A percentile compares a stretch with the other conserved stretches of the same genome.
Conservation (phyloP, 2,888 invertebrate genomes). For the Drosophila anceps region DNA sequence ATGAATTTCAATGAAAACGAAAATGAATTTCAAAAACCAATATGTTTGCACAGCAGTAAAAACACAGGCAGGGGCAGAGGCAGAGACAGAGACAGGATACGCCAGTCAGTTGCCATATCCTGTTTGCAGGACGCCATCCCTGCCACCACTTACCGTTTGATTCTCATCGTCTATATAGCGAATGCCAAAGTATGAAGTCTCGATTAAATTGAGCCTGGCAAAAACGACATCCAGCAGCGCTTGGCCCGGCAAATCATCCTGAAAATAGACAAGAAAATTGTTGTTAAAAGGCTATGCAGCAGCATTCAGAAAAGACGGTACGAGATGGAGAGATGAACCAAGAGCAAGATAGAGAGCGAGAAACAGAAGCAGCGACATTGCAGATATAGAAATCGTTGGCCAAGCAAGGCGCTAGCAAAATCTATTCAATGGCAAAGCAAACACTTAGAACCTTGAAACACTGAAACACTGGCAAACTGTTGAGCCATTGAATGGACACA, state of each 20-base stretch:
- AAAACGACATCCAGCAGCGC: conserved; percentile 96
- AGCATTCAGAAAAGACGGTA: conserved; percentile 6
- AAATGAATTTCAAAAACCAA: conserved; percentile 82
- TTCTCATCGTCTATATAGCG: conserved; percentile 96
- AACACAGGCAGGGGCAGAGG: background rate
- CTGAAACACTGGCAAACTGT: conserved; percentile 74
- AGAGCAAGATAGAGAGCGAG: background rate
- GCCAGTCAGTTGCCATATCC: conserved; percentile 49
- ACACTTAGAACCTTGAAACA: conserved; percentile 51
- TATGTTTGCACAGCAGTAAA: conserved; percentile 61
- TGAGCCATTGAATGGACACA: conserved; percentile 74
- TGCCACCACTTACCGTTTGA: conserved; percentile 92
- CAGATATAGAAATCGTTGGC: conserved; percentile 25
- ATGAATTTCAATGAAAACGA: conserved; percentile 80
- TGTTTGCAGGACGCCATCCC: conserved; percentile 3
- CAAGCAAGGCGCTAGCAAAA: conserved; percentile 49
- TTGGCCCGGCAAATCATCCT: conserved; percentile 96
- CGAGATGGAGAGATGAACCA: background rate
- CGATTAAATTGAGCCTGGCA: conserved; percentile 95
- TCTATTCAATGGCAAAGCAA: conserved; percentile 59
- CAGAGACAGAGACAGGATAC: conserved; percentile 30
- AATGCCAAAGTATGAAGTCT: conserved; percentile 98
- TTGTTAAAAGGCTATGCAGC: conserved; percentile 64
- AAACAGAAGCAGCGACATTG: background rate
- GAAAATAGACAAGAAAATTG: conserved; percentile 85